Conservation (phyloP, 2,888 invertebrate genomes). For the Heliconius cydno region DNA sequence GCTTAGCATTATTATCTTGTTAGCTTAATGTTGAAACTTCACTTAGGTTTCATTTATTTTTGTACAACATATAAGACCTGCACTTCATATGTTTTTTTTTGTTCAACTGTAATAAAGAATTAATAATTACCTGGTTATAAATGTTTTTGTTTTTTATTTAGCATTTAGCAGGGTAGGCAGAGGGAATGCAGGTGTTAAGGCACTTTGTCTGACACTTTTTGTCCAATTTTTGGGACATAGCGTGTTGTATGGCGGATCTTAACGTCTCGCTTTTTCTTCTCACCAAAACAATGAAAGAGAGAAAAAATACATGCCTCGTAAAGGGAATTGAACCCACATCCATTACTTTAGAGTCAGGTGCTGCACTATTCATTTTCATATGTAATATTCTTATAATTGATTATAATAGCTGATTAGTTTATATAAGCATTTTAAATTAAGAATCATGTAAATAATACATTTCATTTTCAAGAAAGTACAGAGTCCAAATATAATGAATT, state of each 20-base stretch:
- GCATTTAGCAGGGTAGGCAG: not conserved
- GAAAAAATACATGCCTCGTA: no score
- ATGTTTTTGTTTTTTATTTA: conserved; percentile 45
- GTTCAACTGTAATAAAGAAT: conserved; percentile 76
- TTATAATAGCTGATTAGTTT: no score
- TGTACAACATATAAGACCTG: conserved; percentile 75
- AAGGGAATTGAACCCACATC: not conserved
- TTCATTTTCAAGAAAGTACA: no score
- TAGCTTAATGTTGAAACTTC: conserved; percentile 69
- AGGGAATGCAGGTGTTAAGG: not conserved
- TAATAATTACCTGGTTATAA: conserved; percentile 70
- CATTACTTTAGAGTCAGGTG: no score
- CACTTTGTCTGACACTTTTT: not conserved
- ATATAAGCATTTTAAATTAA: no score
- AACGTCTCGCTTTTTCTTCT: no score
- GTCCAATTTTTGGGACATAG: not conserved
- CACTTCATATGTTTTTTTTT: conserved; percentile 70
- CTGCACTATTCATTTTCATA: no score
- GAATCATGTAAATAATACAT: no score
- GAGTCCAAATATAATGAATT: no score
- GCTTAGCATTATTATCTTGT: conserved; percentile 64
- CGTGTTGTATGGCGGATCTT: not conserved
- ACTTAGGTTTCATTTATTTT: conserved; percentile 78
- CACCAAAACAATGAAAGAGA: no score
- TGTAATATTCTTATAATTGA: no score